phyloP scores from a whole-genome alignment of 2,888 invertebrate genomes.

The Aplocera efformata region DNA sequence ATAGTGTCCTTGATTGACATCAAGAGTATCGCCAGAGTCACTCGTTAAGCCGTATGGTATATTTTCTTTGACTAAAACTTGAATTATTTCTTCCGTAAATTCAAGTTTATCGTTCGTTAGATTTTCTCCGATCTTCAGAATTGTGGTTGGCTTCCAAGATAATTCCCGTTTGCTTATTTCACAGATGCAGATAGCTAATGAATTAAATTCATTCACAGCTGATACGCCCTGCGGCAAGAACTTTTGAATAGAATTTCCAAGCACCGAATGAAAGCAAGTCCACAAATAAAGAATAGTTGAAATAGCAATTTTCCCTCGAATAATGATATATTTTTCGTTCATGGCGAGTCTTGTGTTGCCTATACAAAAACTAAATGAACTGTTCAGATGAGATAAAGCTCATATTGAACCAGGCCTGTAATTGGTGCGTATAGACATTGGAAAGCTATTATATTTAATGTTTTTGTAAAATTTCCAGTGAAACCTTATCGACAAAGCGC shows the following conservation, averaged over 20 bases:
- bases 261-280: conserved; percentile 9
- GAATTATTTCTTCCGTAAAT: conserved; percentile 27
- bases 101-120: conserved; percentile 12
- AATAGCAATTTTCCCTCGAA: conserved; percentile 13
- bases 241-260: conserved; percentile 14
- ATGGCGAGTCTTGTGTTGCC: neutral
- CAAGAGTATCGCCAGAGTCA: conserved; percentile 5
- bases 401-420: conserved; percentile 5
- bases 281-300: conserved; percentile 15
- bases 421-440: conserved; percentile 9
- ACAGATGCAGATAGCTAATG: conserved; percentile 31
- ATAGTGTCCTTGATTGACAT: conserved; percentile 18
- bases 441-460: conserved; percentile 4
- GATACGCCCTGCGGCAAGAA: conserved; percentile 2
- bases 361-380: conserved; percentile 4
- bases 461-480: conserved; percentile 7
- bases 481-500: neutral
- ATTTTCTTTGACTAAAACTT: conserved; percentile 21
- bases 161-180: conserved; percentile 25
- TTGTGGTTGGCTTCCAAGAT: conserved; percentile 29
- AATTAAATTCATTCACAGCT: conserved; percentile 11
- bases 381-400: conserved; percentile 3
- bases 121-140: conserved; percentile 22
- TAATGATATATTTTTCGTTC: conserved; percentile 5
- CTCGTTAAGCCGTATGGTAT: conserved; percentile 20